These are phyloP conservation scores for Potamarius usumacintae DNA, from an alignment of 2,113 vertebrate species.

Conservation along the genomic window DNA sequence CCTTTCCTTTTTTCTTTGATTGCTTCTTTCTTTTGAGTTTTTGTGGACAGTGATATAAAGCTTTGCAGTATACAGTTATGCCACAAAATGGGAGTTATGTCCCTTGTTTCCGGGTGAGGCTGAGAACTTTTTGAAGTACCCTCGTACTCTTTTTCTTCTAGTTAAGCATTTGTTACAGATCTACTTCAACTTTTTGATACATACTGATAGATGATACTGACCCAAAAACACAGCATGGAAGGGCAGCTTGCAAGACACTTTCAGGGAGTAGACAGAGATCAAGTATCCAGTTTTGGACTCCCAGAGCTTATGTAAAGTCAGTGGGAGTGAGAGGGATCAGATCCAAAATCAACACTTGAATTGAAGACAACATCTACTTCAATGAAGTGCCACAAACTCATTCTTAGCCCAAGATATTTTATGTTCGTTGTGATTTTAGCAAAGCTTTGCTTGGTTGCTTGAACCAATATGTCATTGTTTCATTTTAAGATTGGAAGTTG, in stretches of 20 bases:
- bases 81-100: too few species aligned
- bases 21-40: too few species aligned
- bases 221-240: constrained; percentile 46
- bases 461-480: background rate
- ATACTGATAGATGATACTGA: constrained; percentile 33
- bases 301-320: constrained; percentile 34
- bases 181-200: background rate
- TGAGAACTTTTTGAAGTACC: too few species aligned
- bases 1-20: too few species aligned
- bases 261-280: constrained; percentile 36
- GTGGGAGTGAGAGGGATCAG: constrained; percentile 36
- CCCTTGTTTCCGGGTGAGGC: too few species aligned
- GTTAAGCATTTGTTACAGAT: background rate
- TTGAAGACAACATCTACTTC: constrained; percentile 26
- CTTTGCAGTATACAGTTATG: too few species aligned
- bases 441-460: constrained; percentile 24
- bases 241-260: constrained; percentile 33
- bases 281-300: constrained; percentile 35
- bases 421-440: background rate
- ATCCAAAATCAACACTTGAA: constrained; percentile 40
- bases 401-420: background rate
- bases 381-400: background rate
- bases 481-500: background rate
- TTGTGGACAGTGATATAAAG: too few species aligned
- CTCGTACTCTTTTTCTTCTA: background rate